A percentile compares a stretch with the other conserved stretches of the same genome.
Conservation (phyloP, 2,113 vertebrate species). For the Ondatra zibethicus region DNA sequence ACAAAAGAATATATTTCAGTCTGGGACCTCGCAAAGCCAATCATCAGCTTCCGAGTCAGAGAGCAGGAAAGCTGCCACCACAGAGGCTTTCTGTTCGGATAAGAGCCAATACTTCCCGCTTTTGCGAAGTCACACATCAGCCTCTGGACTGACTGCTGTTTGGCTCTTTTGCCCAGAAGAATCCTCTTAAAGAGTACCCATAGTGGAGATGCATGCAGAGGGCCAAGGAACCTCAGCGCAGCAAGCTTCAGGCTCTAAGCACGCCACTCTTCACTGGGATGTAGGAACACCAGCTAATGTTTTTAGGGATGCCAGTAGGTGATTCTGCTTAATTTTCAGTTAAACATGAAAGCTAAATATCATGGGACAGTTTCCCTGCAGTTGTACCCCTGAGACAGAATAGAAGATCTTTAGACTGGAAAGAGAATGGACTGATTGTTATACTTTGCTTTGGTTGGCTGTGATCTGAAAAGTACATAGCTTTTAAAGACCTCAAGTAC, state of each 20-base stretch:
- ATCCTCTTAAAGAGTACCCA: slow-evolving; percentile 7
- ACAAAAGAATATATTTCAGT: slow-evolving; percentile 67
- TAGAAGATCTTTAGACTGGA: not conserved
- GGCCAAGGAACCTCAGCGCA: not conserved
- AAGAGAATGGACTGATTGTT: not conserved
- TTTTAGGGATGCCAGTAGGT: not conserved
- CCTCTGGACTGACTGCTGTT: not conserved
- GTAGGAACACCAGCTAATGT: not conserved
- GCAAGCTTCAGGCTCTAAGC: not conserved
- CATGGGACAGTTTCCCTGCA: not conserved
- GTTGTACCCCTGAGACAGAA: not conserved
- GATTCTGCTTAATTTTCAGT: slow-evolving; percentile 9
- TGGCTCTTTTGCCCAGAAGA: not conserved
- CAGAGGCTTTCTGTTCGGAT: not conserved
- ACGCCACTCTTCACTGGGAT: not conserved
- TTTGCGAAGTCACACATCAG: slow-evolving; percentile 7
- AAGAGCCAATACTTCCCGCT: not conserved
- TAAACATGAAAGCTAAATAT: slow-evolving; percentile 27
- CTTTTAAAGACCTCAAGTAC: not conserved
- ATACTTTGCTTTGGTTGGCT: not conserved
- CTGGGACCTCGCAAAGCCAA: slow-evolving; percentile 17
- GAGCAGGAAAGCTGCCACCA: not conserved
- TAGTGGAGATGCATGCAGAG: not conserved
- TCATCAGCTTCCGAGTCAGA: not conserved
- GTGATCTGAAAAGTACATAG: not conserved